A percentile compares a stretch with the other conserved stretches of the same genome.
These are phyloP conservation scores for Xylota sylvarum DNA, from an alignment of 2,888 invertebrate species.

Conservation along the genomic window DNA sequence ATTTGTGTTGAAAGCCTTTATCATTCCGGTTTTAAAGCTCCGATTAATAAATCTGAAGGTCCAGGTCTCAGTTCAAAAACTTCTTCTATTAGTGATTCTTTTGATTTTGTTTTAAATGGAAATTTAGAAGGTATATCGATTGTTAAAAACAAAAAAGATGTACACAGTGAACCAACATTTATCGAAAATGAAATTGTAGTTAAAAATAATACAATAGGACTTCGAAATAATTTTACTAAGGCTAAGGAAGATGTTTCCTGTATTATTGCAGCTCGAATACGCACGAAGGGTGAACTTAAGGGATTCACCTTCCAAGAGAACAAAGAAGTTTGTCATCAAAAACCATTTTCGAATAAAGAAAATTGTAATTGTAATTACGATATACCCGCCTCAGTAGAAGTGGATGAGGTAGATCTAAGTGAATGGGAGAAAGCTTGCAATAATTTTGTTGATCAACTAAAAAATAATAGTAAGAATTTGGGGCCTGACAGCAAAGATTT, in stretches of 20 bases:
- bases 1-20: slow-evolving; percentile 18
- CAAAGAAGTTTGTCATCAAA: slow-evolving; percentile 66
- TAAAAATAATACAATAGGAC: slow-evolving; percentile 18
- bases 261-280: slow-evolving; percentile 89
- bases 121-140: not conserved
- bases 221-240: slow-evolving; percentile 1
- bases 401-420: slow-evolving; percentile 78
- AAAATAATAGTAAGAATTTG: not conserved
- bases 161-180: not conserved
- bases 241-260: slow-evolving; percentile 86
- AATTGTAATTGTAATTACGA: slow-evolving; percentile 61
- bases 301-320: slow-evolving; percentile 83
- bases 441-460: slow-evolving; percentile 91
- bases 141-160: not conserved
- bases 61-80: not conserved
- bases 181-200: not conserved
- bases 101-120: not conserved
- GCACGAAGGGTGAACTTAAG: slow-evolving; percentile 95
- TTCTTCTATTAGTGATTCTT: not conserved
- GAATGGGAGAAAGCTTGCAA: slow-evolving; percentile 91
- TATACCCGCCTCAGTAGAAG: slow-evolving; percentile 45
- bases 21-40: not conserved
- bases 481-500: not conserved
- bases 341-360: slow-evolving; percentile 50
- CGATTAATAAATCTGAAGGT: not conserved